Evolutionary conservation across 2,113 vertebrate species (phyloP), one percentile per base, ranked within the genome.

Genomic region (Ceratotherium simum): DNA sequence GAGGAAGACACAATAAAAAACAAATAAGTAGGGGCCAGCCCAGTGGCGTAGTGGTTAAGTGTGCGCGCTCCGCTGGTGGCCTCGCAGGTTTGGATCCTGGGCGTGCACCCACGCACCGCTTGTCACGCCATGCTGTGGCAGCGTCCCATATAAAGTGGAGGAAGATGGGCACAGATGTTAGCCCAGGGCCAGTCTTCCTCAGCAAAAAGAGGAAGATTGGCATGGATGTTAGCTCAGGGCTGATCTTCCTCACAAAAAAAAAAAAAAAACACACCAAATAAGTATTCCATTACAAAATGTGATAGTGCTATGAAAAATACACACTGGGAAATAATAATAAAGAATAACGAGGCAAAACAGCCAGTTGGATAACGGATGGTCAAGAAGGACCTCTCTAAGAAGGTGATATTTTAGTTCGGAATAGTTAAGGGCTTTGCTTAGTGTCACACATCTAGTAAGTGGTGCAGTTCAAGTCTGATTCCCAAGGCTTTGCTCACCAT

Each of bases 351-450:
- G 51, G 5, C 60, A 90, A 29, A 94, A 64, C 36, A 92, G 51
- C 3, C 20, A 92, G 80, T 97, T 79, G 93, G 27, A 83, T 70
- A 90, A 96, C 91, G 42, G 17, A 80, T 93, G 7, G n/a, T 90
- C 75, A 90, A 75, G 65, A 90, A 87, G 33, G 27, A 13, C 17
- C 42, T 88, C 39, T 76, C 86, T 86, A 94, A 58, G n/a, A 12
- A 69, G 54, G 27, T 92, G 72, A 76, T 95, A 87, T 88, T 97
- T 91, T 98, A 95, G 39, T 93, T 93, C 46, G 82, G 42, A 86
- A 94, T 83, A 84, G 36, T 67, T 89, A 27, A 81, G 76, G 51
- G 33, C 70, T 89, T 97, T 80, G 48, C 48, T 95, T 95, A 96
- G 51, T 29, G 46, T 96, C 88, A 54, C 17, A 85, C 29, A 48